phyloP scores from a whole-genome alignment of 2,888 invertebrate species.

The Anthrax anthrax region DNA sequence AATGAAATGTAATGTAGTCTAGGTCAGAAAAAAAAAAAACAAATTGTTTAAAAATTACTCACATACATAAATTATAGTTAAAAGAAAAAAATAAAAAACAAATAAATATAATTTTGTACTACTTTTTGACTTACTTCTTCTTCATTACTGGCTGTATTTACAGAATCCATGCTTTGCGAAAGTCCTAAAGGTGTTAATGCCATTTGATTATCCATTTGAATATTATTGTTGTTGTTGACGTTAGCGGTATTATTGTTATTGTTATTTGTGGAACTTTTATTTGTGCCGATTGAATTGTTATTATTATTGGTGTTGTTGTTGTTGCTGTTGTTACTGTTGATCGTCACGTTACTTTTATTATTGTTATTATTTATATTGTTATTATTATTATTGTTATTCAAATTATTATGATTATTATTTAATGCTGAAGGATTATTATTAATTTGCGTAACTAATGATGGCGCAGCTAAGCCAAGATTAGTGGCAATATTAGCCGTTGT shows the following conservation, averaged over 20 bases:
- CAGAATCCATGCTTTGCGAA: constrained; percentile 96
- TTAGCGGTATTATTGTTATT: constrained; percentile 4
- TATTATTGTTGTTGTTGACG: constrained; percentile 17
- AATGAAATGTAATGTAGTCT: too few relatives aligned
- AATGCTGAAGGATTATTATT: constrained; percentile 6
- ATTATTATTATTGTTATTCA: constrained; percentile 15
- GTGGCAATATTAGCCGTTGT: constrained; percentile 22
- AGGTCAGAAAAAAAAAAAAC: too few relatives aligned
- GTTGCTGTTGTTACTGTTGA: constrained; percentile 8
- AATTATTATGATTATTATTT: constrained; percentile 14
- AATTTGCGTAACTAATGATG: constrained; percentile 18
- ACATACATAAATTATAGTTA: too few relatives aligned
- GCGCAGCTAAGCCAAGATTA: constrained; percentile 28
- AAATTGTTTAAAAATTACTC: too few relatives aligned
- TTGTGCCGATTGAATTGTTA: constrained; percentile 1
- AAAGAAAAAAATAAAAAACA: too few relatives aligned
- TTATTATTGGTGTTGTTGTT: not conserved
- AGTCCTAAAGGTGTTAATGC: constrained; percentile 60
- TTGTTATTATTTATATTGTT: constrained; percentile 15
- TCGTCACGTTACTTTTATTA: constrained; percentile 10
- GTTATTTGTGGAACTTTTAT: not conserved
- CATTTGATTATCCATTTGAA: constrained; percentile 35
- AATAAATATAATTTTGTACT: too few relatives aligned
- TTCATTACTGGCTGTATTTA: constrained; percentile 88
- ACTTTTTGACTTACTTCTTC: constrained; percentile 68